A percentile compares a stretch with the other conserved stretches of the same genome.
Evolutionary conservation across 37 sponge, comb jelly and placozoan species (phyloP).

Genomic region (Theonella swinhoei): DNA sequence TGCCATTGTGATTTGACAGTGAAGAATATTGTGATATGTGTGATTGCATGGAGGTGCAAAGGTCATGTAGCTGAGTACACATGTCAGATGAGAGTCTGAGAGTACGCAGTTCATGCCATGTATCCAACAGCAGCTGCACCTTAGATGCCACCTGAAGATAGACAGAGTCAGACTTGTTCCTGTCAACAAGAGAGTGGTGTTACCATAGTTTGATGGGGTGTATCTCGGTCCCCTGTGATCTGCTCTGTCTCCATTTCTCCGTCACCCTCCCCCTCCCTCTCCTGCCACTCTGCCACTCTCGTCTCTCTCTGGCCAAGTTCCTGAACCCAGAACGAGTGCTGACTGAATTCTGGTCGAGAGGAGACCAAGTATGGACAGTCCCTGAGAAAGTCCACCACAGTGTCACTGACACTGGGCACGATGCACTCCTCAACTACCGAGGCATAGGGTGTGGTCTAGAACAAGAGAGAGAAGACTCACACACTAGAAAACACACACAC

Average conservation of each 20-base stretch:
- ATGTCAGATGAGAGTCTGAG: background rate
- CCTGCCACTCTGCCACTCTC: constrained; percentile 14
- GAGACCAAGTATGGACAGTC: background rate
- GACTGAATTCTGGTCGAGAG: background rate
- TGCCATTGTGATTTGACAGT: no score
- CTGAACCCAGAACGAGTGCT: background rate
- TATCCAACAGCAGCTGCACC: background rate
- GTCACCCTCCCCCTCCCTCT: constrained; percentile 35
- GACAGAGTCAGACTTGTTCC: no score
- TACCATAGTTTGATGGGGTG: background rate
- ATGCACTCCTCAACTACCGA: constrained; percentile 11
- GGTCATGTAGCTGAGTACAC: background rate
- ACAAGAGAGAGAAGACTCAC: background rate
- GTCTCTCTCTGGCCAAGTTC: constrained; percentile 1
- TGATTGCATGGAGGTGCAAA: background rate
- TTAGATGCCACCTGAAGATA: background rate
- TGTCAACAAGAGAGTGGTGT: background rate
- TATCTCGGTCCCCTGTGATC: background rate
- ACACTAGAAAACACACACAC: background rate
- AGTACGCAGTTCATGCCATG: background rate
- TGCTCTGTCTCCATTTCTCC: background rate
- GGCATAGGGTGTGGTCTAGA: background rate
- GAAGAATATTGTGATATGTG: background rate
- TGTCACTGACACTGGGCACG: background rate
- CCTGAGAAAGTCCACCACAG: background rate